These are phyloP conservation scores for Phaenicophaeus curvirostris DNA, from an alignment of 2,797 vertebrate genomes.

Conservation along the genomic window DNA sequence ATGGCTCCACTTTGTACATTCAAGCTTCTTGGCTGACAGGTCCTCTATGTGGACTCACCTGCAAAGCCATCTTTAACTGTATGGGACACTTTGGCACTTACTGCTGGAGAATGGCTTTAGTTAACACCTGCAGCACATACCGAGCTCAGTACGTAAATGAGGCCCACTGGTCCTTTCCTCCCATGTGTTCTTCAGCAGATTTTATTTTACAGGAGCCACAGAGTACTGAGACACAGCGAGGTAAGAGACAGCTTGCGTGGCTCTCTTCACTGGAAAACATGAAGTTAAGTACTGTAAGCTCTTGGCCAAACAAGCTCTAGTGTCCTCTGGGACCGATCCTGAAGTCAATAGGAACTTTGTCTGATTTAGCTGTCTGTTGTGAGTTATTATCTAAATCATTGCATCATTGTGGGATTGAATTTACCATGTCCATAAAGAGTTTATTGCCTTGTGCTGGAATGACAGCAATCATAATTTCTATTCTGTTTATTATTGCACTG, in stretches of 20 bases:
- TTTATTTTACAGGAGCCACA: not conserved
- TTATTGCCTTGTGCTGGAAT: not conserved
- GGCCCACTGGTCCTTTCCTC: not conserved
- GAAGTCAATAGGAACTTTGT: not conserved
- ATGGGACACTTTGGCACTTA: not conserved
- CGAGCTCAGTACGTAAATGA: not conserved
- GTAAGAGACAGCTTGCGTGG: not conserved
- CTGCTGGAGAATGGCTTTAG: not conserved
- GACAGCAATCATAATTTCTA: not conserved
- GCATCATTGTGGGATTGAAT: not conserved
- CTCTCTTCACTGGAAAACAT: not conserved
- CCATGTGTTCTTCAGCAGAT: not conserved
- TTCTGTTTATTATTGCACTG: not conserved
- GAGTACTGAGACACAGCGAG: not conserved
- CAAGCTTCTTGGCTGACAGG: not conserved
- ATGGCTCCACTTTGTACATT: not conserved
- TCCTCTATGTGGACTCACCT: not conserved
- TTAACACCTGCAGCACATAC: not conserved
- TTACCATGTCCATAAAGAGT: not conserved
- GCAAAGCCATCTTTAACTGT: not conserved
- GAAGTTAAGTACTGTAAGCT: not conserved
- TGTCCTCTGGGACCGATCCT: not conserved
- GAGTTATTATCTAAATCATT: not conserved
- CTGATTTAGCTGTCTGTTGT: constrained; percentile 8
- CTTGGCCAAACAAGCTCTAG: not conserved